Evolutionary conservation across 2,888 invertebrate genomes (phyloP).

Genomic region (Cheilosia vulpina): DNA sequence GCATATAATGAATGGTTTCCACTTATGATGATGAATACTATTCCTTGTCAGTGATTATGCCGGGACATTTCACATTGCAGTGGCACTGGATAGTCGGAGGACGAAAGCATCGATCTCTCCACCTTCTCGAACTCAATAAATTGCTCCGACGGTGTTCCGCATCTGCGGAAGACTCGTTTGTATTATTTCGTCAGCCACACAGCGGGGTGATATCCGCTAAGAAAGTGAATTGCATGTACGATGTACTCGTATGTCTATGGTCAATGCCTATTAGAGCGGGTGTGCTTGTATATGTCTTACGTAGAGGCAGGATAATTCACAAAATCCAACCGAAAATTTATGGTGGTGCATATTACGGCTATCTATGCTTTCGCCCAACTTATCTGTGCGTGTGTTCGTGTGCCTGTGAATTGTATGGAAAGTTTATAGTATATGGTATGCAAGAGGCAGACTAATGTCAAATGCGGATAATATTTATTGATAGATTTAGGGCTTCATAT

Average conservation of each 20-base stretch:
- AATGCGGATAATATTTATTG: conserved; percentile 38
- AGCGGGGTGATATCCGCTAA: conserved; percentile 36
- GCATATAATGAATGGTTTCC: conserved; percentile 59
- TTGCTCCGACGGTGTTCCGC: conserved; percentile 16
- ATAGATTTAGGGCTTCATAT: conserved; percentile 9
- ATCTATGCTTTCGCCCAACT: conserved; percentile 1
- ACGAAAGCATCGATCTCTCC: conserved; percentile 31
- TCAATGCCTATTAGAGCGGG: conserved; percentile 4
- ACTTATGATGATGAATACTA: conserved; percentile 60
- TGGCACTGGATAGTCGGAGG: conserved; percentile 15
- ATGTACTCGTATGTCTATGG: no score
- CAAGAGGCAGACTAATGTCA: conserved; percentile 40
- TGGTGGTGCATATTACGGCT: conserved; percentile 22
- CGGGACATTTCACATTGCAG: conserved; percentile 20
- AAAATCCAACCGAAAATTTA: conserved; percentile 52
- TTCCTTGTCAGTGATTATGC: conserved; percentile 49
- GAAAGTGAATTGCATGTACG: conserved; percentile 24
- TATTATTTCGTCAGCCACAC: conserved; percentile 28
- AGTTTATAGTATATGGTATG: conserved; percentile 39
- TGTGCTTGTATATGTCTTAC: conserved; percentile 21
- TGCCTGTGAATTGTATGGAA: background rate
- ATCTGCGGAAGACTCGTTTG: conserved; percentile 44
- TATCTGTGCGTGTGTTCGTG: background rate
- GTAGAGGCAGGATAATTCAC: conserved; percentile 31
- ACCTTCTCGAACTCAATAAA: conserved; percentile 50